phyloP scores from a whole-genome alignment of 2,888 invertebrate species.

The Carterocephalus palaemon region DNA sequence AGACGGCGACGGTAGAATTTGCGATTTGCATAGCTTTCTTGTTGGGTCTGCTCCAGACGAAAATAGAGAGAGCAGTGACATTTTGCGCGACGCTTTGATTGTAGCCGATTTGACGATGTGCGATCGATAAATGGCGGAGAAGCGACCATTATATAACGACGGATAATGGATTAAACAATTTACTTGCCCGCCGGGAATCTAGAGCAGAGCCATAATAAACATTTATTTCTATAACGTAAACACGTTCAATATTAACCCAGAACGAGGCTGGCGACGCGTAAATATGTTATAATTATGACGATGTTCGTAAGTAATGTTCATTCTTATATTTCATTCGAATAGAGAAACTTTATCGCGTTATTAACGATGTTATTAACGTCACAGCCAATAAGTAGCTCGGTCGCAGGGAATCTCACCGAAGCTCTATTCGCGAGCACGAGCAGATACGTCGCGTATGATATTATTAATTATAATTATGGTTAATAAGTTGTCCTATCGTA shows the following conservation, averaged over 20 bases:
- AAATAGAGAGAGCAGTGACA: conserved; percentile 75
- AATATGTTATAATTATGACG: conserved; percentile 13
- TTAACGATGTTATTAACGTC: conserved; percentile 22
- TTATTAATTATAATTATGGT: conserved; percentile 28
- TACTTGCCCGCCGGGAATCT: conserved; percentile 30
- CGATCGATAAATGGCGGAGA: conserved; percentile 47
- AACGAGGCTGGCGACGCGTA: conserved; percentile 7
- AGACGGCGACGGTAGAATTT: conserved; percentile 75
- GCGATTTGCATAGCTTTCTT: conserved; percentile 72
- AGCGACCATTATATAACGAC: conserved; percentile 20
- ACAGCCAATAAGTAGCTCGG: conserved; percentile 19
- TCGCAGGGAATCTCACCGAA: conserved; percentile 18
- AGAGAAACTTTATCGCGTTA: conserved; percentile 21
- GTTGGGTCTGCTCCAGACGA: conserved; percentile 65
- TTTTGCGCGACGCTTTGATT: conserved; percentile 52
- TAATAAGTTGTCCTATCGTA: conserved; percentile 32
- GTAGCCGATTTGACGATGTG: conserved; percentile 58
- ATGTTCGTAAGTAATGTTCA: conserved; percentile 17
- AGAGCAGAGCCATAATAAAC: conserved; percentile 27
- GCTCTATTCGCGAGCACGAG: conserved; percentile 16
- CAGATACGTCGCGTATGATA: conserved; percentile 14
- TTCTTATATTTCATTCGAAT: conserved; percentile 18
- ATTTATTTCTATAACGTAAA: conserved; percentile 22
- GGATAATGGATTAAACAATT: conserved; percentile 25
- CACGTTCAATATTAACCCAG: conserved; percentile 21